Evolutionary conservation across 2,113 vertebrate species (phyloP).

Genomic region (Tinamus guttatus): DNA sequence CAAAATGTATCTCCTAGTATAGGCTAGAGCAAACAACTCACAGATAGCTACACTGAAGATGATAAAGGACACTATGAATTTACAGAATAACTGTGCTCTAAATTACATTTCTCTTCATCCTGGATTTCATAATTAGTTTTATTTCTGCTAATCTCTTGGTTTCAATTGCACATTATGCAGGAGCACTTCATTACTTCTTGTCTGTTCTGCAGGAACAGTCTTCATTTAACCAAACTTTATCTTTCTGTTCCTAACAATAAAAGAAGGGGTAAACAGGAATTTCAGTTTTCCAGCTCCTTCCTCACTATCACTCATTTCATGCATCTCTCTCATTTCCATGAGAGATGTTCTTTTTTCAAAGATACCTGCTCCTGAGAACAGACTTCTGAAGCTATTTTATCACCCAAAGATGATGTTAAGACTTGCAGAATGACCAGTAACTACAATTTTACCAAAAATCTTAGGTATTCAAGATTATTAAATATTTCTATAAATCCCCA

Average conservation of each 20-base stretch:
- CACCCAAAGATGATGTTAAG: too few species aligned
- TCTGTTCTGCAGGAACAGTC: background rate
- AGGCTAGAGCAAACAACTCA: background rate
- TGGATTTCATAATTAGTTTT: background rate
- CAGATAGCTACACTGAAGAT: background rate
- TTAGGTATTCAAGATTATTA: background rate
- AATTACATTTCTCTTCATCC: background rate
- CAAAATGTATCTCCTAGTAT: background rate
- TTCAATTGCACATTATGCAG: background rate
- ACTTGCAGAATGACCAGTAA: too few species aligned
- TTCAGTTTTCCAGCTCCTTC: background rate
- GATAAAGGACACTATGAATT: background rate
- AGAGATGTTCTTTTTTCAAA: background rate
- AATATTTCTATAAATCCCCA: background rate
- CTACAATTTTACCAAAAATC: too few species aligned
- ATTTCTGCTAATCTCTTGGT: background rate
- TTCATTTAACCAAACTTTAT: background rate
- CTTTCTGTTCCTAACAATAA: background rate
- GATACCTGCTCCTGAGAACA: background rate
- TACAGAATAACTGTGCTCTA: background rate
- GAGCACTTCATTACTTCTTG: fast-evolving
- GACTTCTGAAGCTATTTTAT: background rate
- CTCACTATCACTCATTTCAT: background rate
- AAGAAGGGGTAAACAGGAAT: background rate
- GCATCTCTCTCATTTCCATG: too few species aligned